Percentiles rank a stretch among this genome's conserved stretches.
Conservation (phyloP, 1,140 invertebrate genomes). For the Acyrthosiphon pisum region DNA sequence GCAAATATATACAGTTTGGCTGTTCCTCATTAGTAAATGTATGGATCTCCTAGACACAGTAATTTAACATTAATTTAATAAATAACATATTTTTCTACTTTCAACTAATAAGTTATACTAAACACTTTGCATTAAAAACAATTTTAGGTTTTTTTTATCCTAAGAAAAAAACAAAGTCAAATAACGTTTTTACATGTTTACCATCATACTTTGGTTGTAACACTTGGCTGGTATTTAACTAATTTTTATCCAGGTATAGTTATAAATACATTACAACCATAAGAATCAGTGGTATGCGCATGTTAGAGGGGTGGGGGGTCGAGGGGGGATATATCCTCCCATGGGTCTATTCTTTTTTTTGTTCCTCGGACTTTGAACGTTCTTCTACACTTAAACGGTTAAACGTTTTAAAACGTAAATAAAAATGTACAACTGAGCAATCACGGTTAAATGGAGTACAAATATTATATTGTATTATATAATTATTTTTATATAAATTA, state of each 20-base stretch:
- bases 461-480: too few relatives aligned
- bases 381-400: too few relatives aligned
- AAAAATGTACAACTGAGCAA: too few relatives aligned
- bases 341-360: too few relatives aligned
- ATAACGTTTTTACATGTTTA: slow-evolving; percentile 72
- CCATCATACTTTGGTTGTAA: slow-evolving; percentile 74
- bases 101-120: neutral
- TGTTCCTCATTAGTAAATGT: neutral
- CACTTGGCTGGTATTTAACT: slow-evolving; percentile 70
- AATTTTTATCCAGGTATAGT: slow-evolving; percentile 73
- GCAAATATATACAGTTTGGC: neutral
- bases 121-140: neutral
- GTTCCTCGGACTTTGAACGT: too few relatives aligned
- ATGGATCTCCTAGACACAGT: slow-evolving; percentile 40
- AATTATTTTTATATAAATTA: too few relatives aligned
- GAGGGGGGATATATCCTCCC: too few relatives aligned
- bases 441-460: too few relatives aligned
- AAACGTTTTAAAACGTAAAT: too few relatives aligned
- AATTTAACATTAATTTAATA: neutral
- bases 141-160: slow-evolving; percentile 70
- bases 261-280: neutral
- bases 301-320: too few relatives aligned
- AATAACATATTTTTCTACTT: neutral
- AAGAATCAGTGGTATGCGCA: neutral
- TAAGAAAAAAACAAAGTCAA: slow-evolving; percentile 71